Percentiles rank a stretch among this genome's conserved stretches.
Evolutionary conservation across 2,888 invertebrate species (phyloP).

Genomic region (Mesopsocus fuscifrons): DNA sequence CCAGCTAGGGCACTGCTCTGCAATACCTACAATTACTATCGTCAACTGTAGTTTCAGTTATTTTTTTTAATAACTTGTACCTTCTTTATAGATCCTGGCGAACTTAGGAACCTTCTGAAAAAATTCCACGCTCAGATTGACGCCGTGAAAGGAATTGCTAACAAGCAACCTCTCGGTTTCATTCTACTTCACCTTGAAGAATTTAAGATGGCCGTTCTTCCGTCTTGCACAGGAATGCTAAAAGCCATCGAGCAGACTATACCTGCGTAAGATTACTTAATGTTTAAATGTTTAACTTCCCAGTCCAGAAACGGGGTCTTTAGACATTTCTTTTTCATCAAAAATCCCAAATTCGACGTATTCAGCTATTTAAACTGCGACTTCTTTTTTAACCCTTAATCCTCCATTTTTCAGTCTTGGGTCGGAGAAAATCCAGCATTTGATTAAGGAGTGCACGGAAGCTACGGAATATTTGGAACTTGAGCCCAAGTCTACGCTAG

Average conservation of each 20-base stretch:
- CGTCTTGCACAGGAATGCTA: conserved; percentile 49
- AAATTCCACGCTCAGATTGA: conserved; percentile 49
- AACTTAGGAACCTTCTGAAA: conserved; percentile 44
- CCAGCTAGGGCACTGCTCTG: conserved; percentile 1
- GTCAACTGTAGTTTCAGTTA: no score
- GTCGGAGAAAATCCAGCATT: background rate
- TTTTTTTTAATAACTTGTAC: no score
- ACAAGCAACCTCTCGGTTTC: conserved; percentile 50
- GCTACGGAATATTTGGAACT: conserved; percentile 25
- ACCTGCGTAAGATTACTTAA: conserved; percentile 35
- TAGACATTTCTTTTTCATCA: no score
- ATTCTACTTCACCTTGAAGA: conserved; percentile 45
- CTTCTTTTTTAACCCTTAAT: no score
- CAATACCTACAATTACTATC: no score
- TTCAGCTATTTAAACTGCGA: no score
- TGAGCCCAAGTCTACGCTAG: conserved; percentile 24
- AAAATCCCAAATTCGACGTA: no score
- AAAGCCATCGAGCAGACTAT: conserved; percentile 40
- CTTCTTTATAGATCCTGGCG: conserved; percentile 18
- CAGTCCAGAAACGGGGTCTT: no score
- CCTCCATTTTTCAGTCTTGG: conserved; percentile 8
- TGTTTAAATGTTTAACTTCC: no score
- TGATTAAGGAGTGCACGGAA: conserved; percentile 16
- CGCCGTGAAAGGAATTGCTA: conserved; percentile 42
- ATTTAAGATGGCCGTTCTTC: conserved; percentile 50